Conservation (phyloP, 1,140 invertebrate genomes). For the Drosophila parabipectinata region DNA sequence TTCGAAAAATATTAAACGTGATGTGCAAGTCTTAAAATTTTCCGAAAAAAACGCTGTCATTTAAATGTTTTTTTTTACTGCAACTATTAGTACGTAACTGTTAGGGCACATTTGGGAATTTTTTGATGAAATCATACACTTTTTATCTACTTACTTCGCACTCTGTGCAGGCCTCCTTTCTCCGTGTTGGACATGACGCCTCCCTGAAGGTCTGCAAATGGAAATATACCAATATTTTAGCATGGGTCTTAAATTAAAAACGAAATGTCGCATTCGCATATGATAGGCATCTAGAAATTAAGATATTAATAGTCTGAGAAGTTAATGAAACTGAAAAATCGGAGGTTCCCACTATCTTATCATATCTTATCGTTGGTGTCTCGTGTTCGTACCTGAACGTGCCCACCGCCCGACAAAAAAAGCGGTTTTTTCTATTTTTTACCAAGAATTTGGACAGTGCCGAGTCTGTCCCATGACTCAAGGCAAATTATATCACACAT, state of each 20-base stretch:
- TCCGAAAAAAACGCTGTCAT: neutral
- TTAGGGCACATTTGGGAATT: neutral
- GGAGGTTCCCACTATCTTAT: constrained; percentile 18
- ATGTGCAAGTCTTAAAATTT: neutral
- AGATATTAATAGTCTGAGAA: constrained; percentile 31
- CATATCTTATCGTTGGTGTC: constrained; percentile 39
- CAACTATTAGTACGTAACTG: neutral
- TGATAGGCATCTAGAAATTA: constrained; percentile 21
- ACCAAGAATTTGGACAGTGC: constrained; percentile 4
- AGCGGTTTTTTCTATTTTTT: neutral
- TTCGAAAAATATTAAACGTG: neutral
- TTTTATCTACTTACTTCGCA: constrained; percentile 66
- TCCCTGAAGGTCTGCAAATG: constrained; percentile 38
- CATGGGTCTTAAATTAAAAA: constrained; percentile 42
- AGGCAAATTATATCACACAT: constrained; percentile 44
- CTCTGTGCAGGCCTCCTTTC: constrained; percentile 64
- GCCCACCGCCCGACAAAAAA: constrained; percentile 14
- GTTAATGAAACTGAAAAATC: constrained; percentile 36
- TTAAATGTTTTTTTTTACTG: constrained; percentile 1
- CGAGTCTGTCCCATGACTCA: constrained; percentile 54
- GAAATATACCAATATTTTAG: constrained; percentile 39
- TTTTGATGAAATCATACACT: constrained; percentile 24
- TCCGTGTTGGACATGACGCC: constrained; percentile 71
- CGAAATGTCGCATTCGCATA: constrained; percentile 5
- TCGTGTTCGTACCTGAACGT: constrained; percentile 55